Base-by-base conservation (phyloP, 2,113 vertebrate genomes). In the Hiodon alosoides region DNA sequence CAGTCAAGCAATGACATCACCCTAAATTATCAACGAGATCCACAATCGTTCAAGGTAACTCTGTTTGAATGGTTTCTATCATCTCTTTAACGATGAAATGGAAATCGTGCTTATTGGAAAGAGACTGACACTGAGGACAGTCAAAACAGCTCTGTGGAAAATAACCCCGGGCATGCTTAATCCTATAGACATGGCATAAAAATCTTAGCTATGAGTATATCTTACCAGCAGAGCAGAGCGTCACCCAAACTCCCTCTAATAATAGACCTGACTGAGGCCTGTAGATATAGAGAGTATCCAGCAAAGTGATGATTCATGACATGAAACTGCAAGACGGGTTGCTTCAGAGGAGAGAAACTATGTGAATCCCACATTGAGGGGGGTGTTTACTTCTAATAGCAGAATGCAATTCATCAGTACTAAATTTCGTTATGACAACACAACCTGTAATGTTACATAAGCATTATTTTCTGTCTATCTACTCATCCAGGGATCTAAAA, bases 171-270 rank as follows among this genome's bases (percentile, higher is more conserved):
- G 60, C 60, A 84, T 79, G 69, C 76, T 73, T 72, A 80, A 54
- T 78, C 81, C 71, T 73, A 0, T 0, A 52, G 81, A 76, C 78
- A 73, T 68, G 72, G 79, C 67, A 2, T 1, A 50, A 76, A 76
- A 55, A 73, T 48, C 59, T 81, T 80, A 80, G 82, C 73, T 82
- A 76, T 46, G 78, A 79, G 67, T 9, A 48, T 71, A 75, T 80
- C 79, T 76, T 3, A 74, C 77, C 81, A 80, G 82, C 76, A 80
- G 76, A 74, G 75, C 81, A 77, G 69, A 76, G 76, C 73, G 71
- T 74, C 66, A 65, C 73, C 76, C 72, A 67, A 72, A 84, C 81
- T 78, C 81, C 73, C 77, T 81, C 80, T 82, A 67, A 79, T 80
- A 78, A 81, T 48, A 81, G 72, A 74, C 76, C 8, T 72, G 16